A percentile compares a stretch with the other conserved stretches of the same genome.
Evolutionary conservation across 2,888 invertebrate genomes (phyloP).

Genomic region (Cheilosia impressa): DNA sequence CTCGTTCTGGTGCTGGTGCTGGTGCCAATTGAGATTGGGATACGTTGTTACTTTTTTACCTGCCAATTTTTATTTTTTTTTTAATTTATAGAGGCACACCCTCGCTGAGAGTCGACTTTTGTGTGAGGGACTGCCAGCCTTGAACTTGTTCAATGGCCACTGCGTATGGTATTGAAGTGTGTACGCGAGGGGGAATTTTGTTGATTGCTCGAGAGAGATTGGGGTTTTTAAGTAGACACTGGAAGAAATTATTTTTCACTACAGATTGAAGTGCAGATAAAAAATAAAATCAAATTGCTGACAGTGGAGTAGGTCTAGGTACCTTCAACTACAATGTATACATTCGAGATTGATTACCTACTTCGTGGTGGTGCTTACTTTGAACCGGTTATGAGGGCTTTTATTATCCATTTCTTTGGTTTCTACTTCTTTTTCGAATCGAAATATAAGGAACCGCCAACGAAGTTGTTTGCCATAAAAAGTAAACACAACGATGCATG

Average conservation of each 20-base stretch:
- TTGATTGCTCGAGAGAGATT: conserved; percentile 1
- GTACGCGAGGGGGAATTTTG: neutral
- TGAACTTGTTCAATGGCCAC: conserved; percentile 17
- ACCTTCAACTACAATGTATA: neutral
- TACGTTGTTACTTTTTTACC: conserved; percentile 15
- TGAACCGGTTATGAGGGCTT: conserved; percentile 25
- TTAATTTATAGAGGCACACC: conserved; percentile 7
- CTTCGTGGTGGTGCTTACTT: conserved; percentile 11
- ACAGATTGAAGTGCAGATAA: neutral
- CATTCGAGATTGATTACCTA: conserved; percentile 20
- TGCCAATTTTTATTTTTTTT: neutral
- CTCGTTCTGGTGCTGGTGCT: conserved; percentile 1
- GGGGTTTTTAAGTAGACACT: neutral
- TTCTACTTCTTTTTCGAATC: neutral
- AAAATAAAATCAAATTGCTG: neutral
- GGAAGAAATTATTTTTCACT: conserved; percentile 1
- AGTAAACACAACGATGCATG: conserved; percentile 14
- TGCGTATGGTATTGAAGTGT: too few relatives aligned
- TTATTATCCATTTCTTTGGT: neutral
- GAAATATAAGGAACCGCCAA: conserved; percentile 42
- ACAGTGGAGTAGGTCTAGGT: neutral
- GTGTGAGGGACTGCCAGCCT: conserved; percentile 11
- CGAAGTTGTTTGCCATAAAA: conserved; percentile 36
- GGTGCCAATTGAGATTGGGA: conserved; percentile 26
- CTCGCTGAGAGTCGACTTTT: neutral